Base-by-base conservation (phyloP, 2,113 vertebrate genomes). In the Pteruthius melanotis region DNA sequence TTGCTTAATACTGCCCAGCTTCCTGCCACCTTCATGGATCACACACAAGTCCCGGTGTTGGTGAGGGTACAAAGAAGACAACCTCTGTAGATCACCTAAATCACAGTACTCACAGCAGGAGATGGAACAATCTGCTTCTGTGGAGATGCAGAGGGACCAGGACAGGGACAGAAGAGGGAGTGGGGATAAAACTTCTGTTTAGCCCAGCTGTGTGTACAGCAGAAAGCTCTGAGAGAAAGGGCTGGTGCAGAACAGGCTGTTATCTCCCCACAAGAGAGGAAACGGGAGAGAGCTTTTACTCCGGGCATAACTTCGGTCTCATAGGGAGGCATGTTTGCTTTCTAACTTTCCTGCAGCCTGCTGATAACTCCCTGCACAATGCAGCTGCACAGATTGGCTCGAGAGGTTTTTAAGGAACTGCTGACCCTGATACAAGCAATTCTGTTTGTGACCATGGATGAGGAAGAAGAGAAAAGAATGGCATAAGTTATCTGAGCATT, bases 321-420 rank as follows among this genome's bases (percentile, higher is more conserved):
- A 0, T 21, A 45, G 56, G 31, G 82, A 88, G 45, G 44, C 22
- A 30, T 81, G 80, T 93, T 95, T 97, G 93, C 85, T 95, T 95
- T 94, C 72, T 89, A 65, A 59, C 71, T 63, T 66, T 86, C 68
- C 68, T 96, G 93, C 88, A 77, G 82, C 49, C 60, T 92, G 90
- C 82, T 88, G 85, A 89, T 97, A 94, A 90, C 52, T 86, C 54
- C 42, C 19, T 19, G 71, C 76, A 90, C 82, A 90, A 80, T 95
- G 42, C 70, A 66, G 57, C 42, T 1, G 7, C 35, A 33, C 75
- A 79, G 64, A 89, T 81, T 96, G 75, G 42, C 59, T 94, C 0
- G 0, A 47, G 83, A 77, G 31, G 64, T 37, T 94, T 92, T 88
- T 45, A 70, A 80, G 66, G 59, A 87, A 16, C 83, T 94, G 83